phyloP scores from a whole-genome alignment of 2,797 vertebrate genomes.

The Urosaurus nigricauda region DNA sequence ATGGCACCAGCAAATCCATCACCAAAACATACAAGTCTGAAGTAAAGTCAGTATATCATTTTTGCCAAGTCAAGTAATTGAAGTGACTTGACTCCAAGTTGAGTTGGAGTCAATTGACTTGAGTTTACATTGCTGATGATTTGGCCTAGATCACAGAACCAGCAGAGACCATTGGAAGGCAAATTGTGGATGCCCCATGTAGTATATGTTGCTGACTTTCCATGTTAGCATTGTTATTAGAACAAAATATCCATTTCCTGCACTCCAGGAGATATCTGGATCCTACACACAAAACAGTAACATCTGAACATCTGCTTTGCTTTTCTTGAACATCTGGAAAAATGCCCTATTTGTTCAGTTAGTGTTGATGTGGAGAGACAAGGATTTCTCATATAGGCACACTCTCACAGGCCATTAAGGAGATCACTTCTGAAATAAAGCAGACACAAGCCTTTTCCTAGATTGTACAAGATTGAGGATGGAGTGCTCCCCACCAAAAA shows the following conservation, averaged over 20 bases:
- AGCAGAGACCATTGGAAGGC: not conserved
- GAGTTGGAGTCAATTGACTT: too few relatives aligned
- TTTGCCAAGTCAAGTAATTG: too few relatives aligned
- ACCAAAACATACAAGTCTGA: too few relatives aligned
- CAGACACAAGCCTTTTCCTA: not conserved
- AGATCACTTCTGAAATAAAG: not conserved
- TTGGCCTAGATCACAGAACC: not conserved
- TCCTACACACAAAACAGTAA: not conserved
- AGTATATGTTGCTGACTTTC: not conserved
- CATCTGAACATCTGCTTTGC: not conserved
- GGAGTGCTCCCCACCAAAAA: too few relatives aligned
- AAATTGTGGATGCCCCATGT: not conserved
- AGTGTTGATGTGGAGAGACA: not conserved
- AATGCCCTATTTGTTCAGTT: not conserved
- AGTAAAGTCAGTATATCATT: too few relatives aligned
- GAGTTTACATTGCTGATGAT: not conserved
- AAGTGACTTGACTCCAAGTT: too few relatives aligned
- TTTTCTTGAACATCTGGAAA: not conserved
- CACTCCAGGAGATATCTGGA: not conserved
- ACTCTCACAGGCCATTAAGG: not conserved
- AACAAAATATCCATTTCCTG: not conserved
- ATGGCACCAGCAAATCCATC: too few relatives aligned
- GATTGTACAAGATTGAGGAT: not conserved
- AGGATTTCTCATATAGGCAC: not conserved
- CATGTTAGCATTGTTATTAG: not conserved